These are phyloP conservation scores for Holothuria glaberrima DNA, from an alignment of 35 echinoderm and acorn worm genomes.

Conservation along the genomic window DNA sequence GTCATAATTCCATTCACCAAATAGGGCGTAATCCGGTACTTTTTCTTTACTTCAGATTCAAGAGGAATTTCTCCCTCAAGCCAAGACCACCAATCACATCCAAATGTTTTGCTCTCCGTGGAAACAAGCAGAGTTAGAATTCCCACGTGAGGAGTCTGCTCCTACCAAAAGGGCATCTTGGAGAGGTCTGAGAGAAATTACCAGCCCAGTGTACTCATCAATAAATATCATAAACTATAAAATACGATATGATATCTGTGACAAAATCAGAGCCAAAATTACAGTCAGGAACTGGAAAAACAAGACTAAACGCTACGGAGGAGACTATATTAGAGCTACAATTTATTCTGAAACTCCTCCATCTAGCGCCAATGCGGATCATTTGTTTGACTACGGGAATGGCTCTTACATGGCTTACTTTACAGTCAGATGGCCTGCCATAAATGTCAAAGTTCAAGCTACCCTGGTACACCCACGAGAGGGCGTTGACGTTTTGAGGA, in stretches of 20 bases:
- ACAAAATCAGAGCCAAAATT: constrained; percentile 16
- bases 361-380: constrained; percentile 13
- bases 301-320: constrained; percentile 17
- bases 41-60: background rate
- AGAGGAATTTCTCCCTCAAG: constrained; percentile 40
- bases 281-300: constrained; percentile 33
- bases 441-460: constrained; percentile 12
- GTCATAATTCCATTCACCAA: too few relatives aligned
- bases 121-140: background rate
- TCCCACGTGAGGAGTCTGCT: background rate
- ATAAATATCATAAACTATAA: background rate
- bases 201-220: constrained; percentile 26
- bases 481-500: constrained; percentile 1
- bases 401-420: constrained; percentile 23
- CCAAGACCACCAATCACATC: background rate
- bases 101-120: constrained; percentile 13
- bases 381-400: constrained; percentile 24
- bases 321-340: constrained; percentile 22
- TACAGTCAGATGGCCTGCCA: constrained; percentile 22
- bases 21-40: background rate
- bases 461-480: constrained; percentile 21
- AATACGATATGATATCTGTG: background rate
- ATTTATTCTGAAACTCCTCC: background rate
- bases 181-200: constrained; percentile 10
- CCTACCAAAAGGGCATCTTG: background rate